A percentile compares a stretch with the other conserved stretches of the same genome.
These are phyloP conservation scores for Poeciliopsis infans DNA, from an alignment of 2,797 vertebrate genomes.

Conservation along the genomic window DNA sequence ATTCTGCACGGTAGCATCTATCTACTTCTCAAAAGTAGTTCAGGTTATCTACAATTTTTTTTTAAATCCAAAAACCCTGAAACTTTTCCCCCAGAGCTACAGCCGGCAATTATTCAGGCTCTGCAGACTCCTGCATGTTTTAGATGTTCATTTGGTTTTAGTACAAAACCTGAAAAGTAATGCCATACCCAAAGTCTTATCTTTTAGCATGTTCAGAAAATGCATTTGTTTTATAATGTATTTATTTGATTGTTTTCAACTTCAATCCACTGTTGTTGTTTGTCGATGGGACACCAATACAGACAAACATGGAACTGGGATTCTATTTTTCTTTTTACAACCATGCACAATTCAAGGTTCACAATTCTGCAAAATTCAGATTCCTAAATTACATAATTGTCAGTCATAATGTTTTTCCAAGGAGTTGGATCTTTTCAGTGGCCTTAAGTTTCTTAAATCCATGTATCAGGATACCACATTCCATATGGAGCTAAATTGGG, in stretches of 20 bases:
- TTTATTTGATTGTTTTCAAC: not conserved
- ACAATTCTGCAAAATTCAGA: slow-evolving; percentile 20
- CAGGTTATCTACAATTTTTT: not conserved
- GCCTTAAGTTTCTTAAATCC: not conserved
- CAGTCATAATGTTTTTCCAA: not conserved
- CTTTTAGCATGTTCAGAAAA: not conserved
- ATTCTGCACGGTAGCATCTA: not conserved
- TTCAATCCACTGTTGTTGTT: not conserved
- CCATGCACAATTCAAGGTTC: slow-evolving; percentile 18
- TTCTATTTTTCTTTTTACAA: slow-evolving; percentile 5
- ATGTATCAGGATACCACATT: not conserved
- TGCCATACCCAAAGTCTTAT: not conserved
- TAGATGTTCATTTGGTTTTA: not conserved
- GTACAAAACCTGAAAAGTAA: not conserved
- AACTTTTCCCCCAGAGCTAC: not conserved
- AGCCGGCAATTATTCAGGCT: not conserved
- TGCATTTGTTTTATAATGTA: not conserved
- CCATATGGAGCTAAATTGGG: too few relatives aligned
- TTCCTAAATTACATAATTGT: slow-evolving; percentile 7
- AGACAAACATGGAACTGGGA: slow-evolving; percentile 27
- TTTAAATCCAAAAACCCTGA: not conserved
- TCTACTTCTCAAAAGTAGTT: not conserved
- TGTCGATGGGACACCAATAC: not conserved
- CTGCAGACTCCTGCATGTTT: not conserved
- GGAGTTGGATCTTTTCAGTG: not conserved